These are phyloP conservation scores for Carcina quercana DNA, from an alignment of 2,888 invertebrate genomes.

Conservation along the genomic window DNA sequence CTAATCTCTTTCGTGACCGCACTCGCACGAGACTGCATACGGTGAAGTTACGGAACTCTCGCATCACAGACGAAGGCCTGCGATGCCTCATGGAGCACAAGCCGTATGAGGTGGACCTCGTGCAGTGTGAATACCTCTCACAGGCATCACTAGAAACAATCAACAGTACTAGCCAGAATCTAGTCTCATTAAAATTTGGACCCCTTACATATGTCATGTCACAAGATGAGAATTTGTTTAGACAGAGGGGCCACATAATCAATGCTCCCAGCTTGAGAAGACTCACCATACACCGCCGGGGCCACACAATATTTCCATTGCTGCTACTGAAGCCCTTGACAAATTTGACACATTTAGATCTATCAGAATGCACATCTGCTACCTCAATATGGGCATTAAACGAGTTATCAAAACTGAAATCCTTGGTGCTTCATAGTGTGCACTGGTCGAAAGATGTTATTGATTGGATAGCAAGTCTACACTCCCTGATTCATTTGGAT, in stretches of 20 bases:
- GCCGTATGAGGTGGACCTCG: constrained; percentile 82
- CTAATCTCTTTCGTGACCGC: constrained; percentile 81
- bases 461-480: constrained; percentile 74
- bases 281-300: constrained; percentile 73
- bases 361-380: constrained; percentile 78
- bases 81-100: constrained; percentile 82
- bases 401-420: constrained; percentile 79
- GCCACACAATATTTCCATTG: constrained; percentile 60
- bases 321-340: constrained; percentile 74
- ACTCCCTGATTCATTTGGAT: constrained; percentile 82
- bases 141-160: constrained; percentile 78
- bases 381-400: constrained; percentile 80
- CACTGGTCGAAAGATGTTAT: constrained; percentile 77
- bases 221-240: constrained; percentile 49
- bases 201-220: constrained; percentile 78
- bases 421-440: constrained; percentile 88
- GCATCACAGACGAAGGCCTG: constrained; percentile 82
- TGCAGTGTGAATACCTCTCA: constrained; percentile 81
- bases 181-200: constrained; percentile 82
- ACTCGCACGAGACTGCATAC: constrained; percentile 78
- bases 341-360: constrained; percentile 80
- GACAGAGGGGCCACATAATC: constrained; percentile 68
- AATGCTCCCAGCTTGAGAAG: constrained; percentile 74
- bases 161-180: constrained; percentile 79
- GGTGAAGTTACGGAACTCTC: constrained; percentile 81